Percentiles rank a stretch among this genome's conserved stretches.
Conservation (phyloP, 2,888 invertebrate genomes). For the Drosophila mimetica region DNA sequence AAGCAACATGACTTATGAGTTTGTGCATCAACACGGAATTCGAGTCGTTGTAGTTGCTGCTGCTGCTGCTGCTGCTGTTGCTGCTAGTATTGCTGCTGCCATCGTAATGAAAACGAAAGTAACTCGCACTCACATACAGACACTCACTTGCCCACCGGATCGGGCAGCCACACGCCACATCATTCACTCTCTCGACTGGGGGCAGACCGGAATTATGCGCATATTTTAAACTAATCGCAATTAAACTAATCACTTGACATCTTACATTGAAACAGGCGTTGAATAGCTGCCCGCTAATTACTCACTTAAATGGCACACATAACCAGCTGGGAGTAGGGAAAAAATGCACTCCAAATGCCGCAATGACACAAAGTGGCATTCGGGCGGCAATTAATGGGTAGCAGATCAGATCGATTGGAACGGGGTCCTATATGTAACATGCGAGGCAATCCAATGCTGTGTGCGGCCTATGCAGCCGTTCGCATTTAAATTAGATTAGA, state of each 20-base stretch:
- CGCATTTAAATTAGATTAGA: constrained; percentile 36
- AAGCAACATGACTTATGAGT: constrained; percentile 72
- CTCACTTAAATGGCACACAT: constrained; percentile 41
- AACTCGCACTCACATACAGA: constrained; percentile 54
- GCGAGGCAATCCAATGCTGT: constrained; percentile 4
- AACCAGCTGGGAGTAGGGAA: constrained; percentile 19
- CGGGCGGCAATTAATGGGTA: constrained; percentile 22
- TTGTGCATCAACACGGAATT: constrained; percentile 76
- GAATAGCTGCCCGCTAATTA: constrained; percentile 32
- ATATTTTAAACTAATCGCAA: constrained; percentile 41
- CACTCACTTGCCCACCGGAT: constrained; percentile 17
- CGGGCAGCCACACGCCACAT: constrained; percentile 23
- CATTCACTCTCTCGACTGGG: constrained; percentile 43
- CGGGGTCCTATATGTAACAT: constrained; percentile 15
- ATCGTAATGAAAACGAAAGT: constrained; percentile 82
- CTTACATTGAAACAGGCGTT: constrained; percentile 48
- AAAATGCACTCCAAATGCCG: constrained; percentile 28
- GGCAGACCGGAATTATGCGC: constrained; percentile 37
- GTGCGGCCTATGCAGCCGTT: constrained; percentile 5
- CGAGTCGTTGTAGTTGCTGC: constrained; percentile 55
- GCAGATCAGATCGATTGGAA: constrained; percentile 1
- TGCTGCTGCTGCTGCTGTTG: constrained; percentile 35
- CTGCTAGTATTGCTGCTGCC: constrained; percentile 14
- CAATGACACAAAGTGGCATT: constrained; percentile 31
- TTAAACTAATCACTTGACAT: constrained; percentile 45